These are phyloP conservation scores for Thera obeliscata DNA, from an alignment of 2,888 invertebrate species.

Conservation along the genomic window DNA sequence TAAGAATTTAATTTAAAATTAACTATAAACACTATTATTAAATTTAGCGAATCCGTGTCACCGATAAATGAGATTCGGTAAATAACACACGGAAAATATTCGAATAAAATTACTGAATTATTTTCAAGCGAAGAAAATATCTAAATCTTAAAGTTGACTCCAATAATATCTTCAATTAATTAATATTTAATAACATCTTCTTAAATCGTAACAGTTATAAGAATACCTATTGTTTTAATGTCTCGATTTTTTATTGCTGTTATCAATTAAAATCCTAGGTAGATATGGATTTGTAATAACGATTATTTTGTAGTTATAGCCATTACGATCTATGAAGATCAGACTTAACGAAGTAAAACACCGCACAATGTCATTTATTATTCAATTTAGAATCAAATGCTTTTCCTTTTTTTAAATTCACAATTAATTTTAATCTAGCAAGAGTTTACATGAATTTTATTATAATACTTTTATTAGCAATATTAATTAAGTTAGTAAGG, in stretches of 20 bases:
- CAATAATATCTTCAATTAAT: slow-evolving; percentile 40
- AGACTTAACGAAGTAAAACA: slow-evolving; percentile 59
- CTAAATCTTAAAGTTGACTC: slow-evolving; percentile 30
- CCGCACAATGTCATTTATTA: slow-evolving; percentile 78
- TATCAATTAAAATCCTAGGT: slow-evolving; percentile 14
- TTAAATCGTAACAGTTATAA: slow-evolving; percentile 22
- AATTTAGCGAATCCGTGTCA: slow-evolving; percentile 35
- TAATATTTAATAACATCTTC: slow-evolving; percentile 24
- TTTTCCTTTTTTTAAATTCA: slow-evolving; percentile 77
- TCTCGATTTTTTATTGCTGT: slow-evolving; percentile 18
- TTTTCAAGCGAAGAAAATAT: slow-evolving; percentile 33
- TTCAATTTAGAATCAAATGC: slow-evolving; percentile 84
- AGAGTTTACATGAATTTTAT: slow-evolving; percentile 70
- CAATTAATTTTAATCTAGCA: slow-evolving; percentile 74
- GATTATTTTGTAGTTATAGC: slow-evolving; percentile 6
- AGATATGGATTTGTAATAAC: neutral
- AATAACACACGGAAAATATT: slow-evolving; percentile 25
- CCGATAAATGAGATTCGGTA: slow-evolving; percentile 35
- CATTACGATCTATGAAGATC: slow-evolving; percentile 19
- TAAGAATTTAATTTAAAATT: slow-evolving; percentile 32
- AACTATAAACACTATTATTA: slow-evolving; percentile 26
- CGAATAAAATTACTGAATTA: slow-evolving; percentile 39
- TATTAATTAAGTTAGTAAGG: slow-evolving; percentile 81
- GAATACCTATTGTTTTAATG: slow-evolving; percentile 4
- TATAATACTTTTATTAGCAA: slow-evolving; percentile 66